Percentiles rank a stretch among this genome's conserved stretches.
phyloP scores from a whole-genome alignment of 2,888 invertebrate species.

The Cantharis flavilabris region DNA sequence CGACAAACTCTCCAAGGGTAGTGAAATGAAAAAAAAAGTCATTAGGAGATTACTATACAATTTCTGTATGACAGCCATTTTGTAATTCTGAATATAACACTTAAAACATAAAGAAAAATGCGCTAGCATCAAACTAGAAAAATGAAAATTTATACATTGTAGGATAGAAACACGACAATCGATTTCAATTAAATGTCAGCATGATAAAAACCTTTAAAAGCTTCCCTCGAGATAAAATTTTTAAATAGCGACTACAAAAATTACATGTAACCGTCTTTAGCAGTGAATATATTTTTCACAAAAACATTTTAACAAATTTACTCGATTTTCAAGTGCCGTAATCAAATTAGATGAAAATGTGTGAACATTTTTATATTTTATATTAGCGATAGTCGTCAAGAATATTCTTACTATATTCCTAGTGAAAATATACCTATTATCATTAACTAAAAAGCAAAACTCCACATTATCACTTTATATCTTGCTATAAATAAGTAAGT shows the following conservation, averaged over 20 bases:
- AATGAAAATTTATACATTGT: neutral
- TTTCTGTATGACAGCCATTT: neutral
- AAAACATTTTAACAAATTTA: neutral
- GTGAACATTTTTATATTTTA: neutral
- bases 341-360: neutral
- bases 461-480: neutral
- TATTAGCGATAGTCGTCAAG: neutral
- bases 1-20: neutral
- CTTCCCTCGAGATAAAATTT: neutral
- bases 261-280: neutral
- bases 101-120: neutral
- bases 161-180: neutral
- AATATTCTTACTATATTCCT: neutral
- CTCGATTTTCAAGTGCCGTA: neutral
- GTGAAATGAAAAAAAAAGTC: slow-evolving; percentile 4
- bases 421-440: neutral
- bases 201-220: neutral
- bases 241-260: neutral
- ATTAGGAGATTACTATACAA: slow-evolving; percentile 7
- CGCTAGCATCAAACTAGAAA: neutral
- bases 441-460: neutral
- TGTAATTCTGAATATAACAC: neutral
- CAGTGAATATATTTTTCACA: neutral
- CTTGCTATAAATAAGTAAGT: neutral
- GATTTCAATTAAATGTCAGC: neutral